A percentile compares a stretch with the other conserved stretches of the same genome.
phyloP scores from a whole-genome alignment of 2,888 invertebrate genomes.

The Diachrysia chrysitis region DNA sequence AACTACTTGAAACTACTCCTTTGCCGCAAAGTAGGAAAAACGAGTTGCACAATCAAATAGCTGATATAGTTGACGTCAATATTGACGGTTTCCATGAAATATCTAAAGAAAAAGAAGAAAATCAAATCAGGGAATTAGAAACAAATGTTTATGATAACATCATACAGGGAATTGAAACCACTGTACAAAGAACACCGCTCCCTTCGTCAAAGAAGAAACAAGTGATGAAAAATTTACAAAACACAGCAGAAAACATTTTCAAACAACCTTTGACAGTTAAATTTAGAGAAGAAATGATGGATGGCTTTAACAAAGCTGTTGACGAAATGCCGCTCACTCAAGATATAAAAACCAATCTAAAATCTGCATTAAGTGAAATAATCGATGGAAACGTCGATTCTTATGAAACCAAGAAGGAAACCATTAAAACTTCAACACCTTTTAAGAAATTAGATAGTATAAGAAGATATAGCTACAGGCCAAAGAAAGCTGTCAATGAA shows the following conservation, averaged over 20 bases:
- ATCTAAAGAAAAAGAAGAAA: not conserved
- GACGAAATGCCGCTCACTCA: not conserved
- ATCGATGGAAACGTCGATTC: not conserved
- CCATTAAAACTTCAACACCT: no score
- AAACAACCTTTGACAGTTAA: not conserved
- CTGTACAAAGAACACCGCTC: not conserved
- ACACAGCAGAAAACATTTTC: not conserved
- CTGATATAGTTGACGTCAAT: conserved; percentile 38
- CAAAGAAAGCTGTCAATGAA: not conserved
- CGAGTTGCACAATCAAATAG: conserved; percentile 35
- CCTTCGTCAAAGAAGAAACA: not conserved
- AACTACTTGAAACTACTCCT: conserved; percentile 32
- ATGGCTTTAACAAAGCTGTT: conserved; percentile 2
- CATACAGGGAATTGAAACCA: not conserved
- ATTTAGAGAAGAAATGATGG: not conserved
- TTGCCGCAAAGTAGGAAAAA: conserved; percentile 34
- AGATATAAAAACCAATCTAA: not conserved
- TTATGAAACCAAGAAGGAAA: not conserved
- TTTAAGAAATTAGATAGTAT: no score
- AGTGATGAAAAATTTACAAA: not conserved
- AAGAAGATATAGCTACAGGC: not conserved
- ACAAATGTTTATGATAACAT: not conserved
- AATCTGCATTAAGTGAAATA: not conserved
- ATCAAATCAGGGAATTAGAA: not conserved
- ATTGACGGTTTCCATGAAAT: conserved; percentile 19